A percentile compares a stretch with the other conserved stretches of the same genome.
These are phyloP conservation scores for Phaethornis superciliosus DNA, from an alignment of 2,113 vertebrate genomes.

Conservation along the genomic window DNA sequence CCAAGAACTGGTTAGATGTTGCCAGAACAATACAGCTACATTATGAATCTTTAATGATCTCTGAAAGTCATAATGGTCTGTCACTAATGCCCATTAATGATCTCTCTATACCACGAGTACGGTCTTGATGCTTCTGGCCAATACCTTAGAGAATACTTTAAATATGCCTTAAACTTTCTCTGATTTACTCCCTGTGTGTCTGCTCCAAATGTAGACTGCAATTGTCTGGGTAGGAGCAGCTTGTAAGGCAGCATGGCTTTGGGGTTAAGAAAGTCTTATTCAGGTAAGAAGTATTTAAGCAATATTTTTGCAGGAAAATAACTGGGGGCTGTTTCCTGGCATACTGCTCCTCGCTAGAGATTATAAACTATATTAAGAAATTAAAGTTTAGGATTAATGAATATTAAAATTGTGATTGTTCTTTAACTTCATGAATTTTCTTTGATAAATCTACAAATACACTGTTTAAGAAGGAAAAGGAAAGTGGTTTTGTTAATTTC, in stretches of 20 bases:
- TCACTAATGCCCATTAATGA: conserved; percentile 99
- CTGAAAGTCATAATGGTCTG: conserved; percentile 95
- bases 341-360: neutral
- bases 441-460: neutral
- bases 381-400: neutral
- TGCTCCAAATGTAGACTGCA: conserved; percentile 80
- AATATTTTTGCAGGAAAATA: conserved; percentile 33
- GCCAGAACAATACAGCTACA: conserved; percentile 86
- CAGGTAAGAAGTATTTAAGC: conserved; percentile 87
- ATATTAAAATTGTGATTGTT: neutral
- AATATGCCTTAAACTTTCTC: conserved; percentile 93
- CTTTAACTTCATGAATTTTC: neutral
- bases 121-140: conserved; percentile 88
- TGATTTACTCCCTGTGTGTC: conserved; percentile 74
- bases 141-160: conserved; percentile 91
- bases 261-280: conserved; percentile 91
- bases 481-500: neutral
- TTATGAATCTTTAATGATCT: conserved; percentile 99
- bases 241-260: conserved; percentile 87
- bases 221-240: conserved; percentile 74
- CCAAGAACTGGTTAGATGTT: conserved; percentile 78
- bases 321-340: neutral
- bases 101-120: conserved; percentile 90
- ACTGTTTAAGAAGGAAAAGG: neutral
- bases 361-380: neutral